Evolutionary conservation across 2,113 vertebrate species (phyloP).

Genomic region (Circaetus cinerascens): DNA sequence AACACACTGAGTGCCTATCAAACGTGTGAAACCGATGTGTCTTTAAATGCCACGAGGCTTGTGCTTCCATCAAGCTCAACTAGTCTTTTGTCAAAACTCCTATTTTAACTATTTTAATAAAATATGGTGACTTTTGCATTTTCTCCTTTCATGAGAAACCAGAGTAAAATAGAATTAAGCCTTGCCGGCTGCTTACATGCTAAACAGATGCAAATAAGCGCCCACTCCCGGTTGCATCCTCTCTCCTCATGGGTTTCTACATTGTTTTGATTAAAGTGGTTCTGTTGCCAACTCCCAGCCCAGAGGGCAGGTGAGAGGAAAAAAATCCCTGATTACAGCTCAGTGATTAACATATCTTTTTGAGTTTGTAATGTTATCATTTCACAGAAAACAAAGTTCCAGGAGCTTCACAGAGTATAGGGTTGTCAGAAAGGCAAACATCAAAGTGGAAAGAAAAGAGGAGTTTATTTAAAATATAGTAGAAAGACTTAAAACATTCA

Average conservation of each 20-base stretch:
- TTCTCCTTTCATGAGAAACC: neutral
- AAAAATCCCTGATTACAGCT: conserved; percentile 17
- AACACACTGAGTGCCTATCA: neutral
- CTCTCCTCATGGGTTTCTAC: conserved; percentile 9
- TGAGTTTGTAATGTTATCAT: neutral
- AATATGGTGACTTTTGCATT: neutral
- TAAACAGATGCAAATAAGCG: conserved; percentile 42
- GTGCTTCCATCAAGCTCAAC: neutral
- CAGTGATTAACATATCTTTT: conserved; percentile 25
- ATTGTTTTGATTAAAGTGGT: conserved; percentile 45
- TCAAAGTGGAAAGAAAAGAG: conserved; percentile 36
- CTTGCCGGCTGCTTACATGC: neutral
- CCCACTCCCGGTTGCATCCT: neutral
- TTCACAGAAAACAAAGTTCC: neutral
- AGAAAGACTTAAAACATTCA: neutral
- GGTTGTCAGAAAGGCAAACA: conserved; percentile 22
- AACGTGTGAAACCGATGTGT: fast-evolving
- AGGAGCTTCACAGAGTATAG: neutral
- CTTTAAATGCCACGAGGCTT: neutral
- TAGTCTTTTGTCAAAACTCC: neutral
- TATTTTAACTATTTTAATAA: neutral
- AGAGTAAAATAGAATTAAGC: neutral
- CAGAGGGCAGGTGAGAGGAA: conserved; percentile 50
- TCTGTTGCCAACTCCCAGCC: conserved; percentile 50
- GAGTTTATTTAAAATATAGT: conserved; percentile 53